Percentiles rank a stretch among this genome's conserved stretches.
These are phyloP conservation scores for Meda fulgida DNA, from an alignment of 2,797 vertebrate species.

Conservation along the genomic window DNA sequence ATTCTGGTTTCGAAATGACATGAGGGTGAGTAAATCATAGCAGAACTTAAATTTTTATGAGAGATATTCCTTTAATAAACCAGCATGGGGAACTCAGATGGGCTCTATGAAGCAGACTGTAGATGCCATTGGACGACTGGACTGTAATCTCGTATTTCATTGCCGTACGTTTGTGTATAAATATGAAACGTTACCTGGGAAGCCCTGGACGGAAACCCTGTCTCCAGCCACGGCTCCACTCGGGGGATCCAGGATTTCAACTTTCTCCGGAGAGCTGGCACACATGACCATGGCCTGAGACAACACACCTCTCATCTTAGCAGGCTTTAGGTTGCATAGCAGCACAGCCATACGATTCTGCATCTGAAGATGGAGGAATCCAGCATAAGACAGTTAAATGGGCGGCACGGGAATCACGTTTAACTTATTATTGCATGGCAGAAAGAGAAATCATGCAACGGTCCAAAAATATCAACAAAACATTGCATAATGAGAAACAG, in stretches of 20 bases:
- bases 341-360: conserved; percentile 95
- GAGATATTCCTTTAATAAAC: conserved; percentile 21
- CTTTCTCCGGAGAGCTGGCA: conserved; percentile 92
- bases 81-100: not conserved
- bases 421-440: not conserved
- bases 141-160: not conserved
- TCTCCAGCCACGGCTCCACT: conserved; percentile 88
- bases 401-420: not conserved
- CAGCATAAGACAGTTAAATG: not conserved
- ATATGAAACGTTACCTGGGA: conserved; percentile 81
- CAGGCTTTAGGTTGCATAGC: conserved; percentile 95
- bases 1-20: not conserved
- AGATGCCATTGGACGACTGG: not conserved
- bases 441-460: not conserved
- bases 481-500: conserved; percentile 20
- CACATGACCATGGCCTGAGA: conserved; percentile 99
- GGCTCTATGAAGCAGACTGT: not conserved
- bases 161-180: not conserved
- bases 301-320: conserved; percentile 95
- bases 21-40: not conserved
- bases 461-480: conserved; percentile 20
- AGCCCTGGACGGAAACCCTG: conserved; percentile 88
- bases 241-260: conserved; percentile 95
- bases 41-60: not conserved
- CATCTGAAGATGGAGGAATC: conserved; percentile 81